Base-by-base conservation (phyloP, 2,797 vertebrate genomes). In the Ctenosaura bakeri region DNA sequence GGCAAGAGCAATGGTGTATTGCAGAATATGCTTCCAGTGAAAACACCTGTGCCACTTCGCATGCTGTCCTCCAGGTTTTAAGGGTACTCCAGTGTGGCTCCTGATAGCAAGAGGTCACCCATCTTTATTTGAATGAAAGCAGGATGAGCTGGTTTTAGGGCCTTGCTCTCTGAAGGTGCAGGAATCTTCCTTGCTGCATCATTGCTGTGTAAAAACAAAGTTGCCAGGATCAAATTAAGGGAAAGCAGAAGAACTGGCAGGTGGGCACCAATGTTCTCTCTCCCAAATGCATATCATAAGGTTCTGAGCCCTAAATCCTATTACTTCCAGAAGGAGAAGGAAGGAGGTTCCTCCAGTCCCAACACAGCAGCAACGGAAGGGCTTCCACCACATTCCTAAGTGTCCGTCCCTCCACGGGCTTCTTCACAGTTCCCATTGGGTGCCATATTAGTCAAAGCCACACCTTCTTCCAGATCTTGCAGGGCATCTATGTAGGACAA, bases 361-460 rank as follows among this genome's bases (percentile, higher is more conserved):
- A 8, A 38, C 8, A 9, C 50, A 81, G 77, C 52, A 20, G 2
- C 35, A 24, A 18, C 2, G 13, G 18, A 29, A 20, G 20, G 24
- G 66, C 7, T 22, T 29, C 73, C 0, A 4, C 14, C 74, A 56
- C 50, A 56, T 64, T 38, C 77, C 85, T 96, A 95, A 80, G 94
- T 90, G 77, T 83, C 91, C 0, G 0, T 2, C 0, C 12, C 82
- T 90, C 83, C 90, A 54, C 88, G 54, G 14, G 71, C 74, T 73
- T 94, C 96, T 84, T 97, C 95, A 0, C 91, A 97, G 85, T 93
- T 96, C 88, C 97, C 96, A 0, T 93, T 97, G 66, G 92, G 94
- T 35, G 93, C 85, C 3, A 97, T n/a, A n/a, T 91, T 91, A 22
- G 95, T 95, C 89, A 97, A 95, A 9, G 96, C 96, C 88, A 97